Evolutionary conservation across 92 coral and sea anemone genomes (phyloP), one percentile per base, ranked within the genome.

Genomic region (Micromussa lordhowensis): DNA sequence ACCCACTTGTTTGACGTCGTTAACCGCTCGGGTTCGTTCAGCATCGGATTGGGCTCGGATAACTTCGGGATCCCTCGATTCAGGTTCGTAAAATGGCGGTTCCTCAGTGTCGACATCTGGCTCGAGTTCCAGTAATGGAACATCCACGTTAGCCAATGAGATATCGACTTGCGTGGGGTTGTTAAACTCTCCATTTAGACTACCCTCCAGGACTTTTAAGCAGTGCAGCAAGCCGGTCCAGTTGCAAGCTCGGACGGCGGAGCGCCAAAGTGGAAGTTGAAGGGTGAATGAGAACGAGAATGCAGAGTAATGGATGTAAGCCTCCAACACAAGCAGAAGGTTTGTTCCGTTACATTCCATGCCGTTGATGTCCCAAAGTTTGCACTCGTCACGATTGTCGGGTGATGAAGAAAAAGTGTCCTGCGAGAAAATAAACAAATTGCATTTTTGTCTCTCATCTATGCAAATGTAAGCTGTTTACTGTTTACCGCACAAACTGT

Each of bases 321-420:
- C 86, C 71, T 97, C 99, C 21, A 97, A 71, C 13, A 94, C 92
- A 81, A 94, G 95, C 75, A 97, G 87, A 30, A 97, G 90, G 82
- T 91, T 97, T 70, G 92, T 96, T 66, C 99, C 99, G 81, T 94
- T 97, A 68, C 99, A 96, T 77, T 96, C 98, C 92, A 97, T 88
- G 75, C 58, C 51, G 77, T 30, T 87, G 30, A 87, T 78, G 55
- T 80, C 79, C 90, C 80, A 84, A 1, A 84, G 87, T 48, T 72
- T 84, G 80, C 80, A 72, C 24, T 84, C 71, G 2, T 84, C 80
- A 73, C 48, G 21, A 73, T 21, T 35, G 31, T 80, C 51, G 11
- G 32, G 44, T 21, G 19, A 4, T 4, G 71, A 22, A 80, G 68
- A 34, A n/a, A 57, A 35, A 14, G 71, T 2, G 69, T 32, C 71